Evolutionary conservation across 2,113 vertebrate genomes (phyloP), one percentile per base, ranked within the genome.

Genomic region (Notarius quadriscutis): DNA sequence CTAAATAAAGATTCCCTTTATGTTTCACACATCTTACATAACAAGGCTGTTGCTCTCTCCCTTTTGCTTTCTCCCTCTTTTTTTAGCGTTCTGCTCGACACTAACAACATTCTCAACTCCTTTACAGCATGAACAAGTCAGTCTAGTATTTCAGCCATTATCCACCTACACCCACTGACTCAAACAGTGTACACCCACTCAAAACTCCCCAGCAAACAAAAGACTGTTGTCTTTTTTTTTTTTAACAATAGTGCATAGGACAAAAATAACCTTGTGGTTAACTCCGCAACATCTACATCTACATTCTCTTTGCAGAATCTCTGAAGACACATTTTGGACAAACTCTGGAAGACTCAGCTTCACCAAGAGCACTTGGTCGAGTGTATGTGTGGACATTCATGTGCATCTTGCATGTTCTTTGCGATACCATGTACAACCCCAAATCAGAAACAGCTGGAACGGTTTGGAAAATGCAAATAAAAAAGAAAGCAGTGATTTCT

Each of bases 11-110:
- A 88, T 65, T 69, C 67, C 62, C 86, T 87, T 91, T 79, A 84
- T 88, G 62, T 88, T 85, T 90, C 89, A 85, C 86, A 88, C 80
- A 11, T 90, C 77, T 90, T 90, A 91, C 85, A 69, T 87, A 90
- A 91, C 83, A 15, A 80, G 25, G 60, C 87, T 80, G 51, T 48
- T 81, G 51, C 41, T 85, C 67, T 41, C 75, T 87, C 62, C n/a
- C 22, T 85, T 62, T 77, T 48, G 18, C 30, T 86, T 78, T 62
- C 22, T 78, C n/a, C 34, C 34, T 84, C n/a, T 50, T 89, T 65
- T 86, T 80, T 79, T 79, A 27, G 55, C 5, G 15, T 74, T 30
- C 81, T 80, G 53, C 69, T 62, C 55, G 48, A 84, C 55, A 41
- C 25, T 30, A 60, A 84, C 69, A 25, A 20, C 65, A 57, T 50